Conservation (phyloP, 2,888 invertebrate genomes). For the Pollenia labialis region DNA sequence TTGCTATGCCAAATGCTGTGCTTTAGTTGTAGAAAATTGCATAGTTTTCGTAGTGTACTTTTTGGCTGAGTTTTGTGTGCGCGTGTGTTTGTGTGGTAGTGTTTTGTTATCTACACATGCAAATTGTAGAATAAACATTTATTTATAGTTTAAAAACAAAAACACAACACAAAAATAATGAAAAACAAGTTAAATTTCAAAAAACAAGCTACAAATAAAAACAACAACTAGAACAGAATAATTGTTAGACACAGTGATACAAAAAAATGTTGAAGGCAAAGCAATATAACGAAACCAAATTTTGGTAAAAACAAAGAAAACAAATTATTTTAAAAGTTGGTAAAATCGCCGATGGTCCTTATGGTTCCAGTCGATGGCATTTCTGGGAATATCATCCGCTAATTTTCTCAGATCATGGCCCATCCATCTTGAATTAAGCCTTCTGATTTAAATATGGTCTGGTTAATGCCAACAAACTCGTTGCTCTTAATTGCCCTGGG, state of each 20-base stretch:
- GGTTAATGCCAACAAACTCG: no score
- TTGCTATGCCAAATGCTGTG: background rate
- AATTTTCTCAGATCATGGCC: no score
- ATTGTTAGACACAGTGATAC: constrained; percentile 10
- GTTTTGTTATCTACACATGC: constrained; percentile 51
- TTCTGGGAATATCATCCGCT: no score
- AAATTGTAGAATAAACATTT: constrained; percentile 70
- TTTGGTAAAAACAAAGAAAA: background rate
- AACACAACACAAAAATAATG: constrained; percentile 37
- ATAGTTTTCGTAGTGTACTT: constrained; percentile 50
- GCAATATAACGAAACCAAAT: background rate
- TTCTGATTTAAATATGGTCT: no score
- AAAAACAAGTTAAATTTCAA: constrained; percentile 27
- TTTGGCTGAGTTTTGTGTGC: constrained; percentile 34
- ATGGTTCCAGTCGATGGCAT: no score
- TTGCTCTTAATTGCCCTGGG: no score
- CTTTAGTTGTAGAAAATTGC: constrained; percentile 32
- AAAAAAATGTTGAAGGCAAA: background rate
- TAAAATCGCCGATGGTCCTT: no score
- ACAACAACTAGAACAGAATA: background rate
- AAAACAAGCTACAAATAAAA: constrained; percentile 19
- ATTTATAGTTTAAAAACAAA: constrained; percentile 63
- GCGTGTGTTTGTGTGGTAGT: background rate
- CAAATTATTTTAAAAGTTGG: no score
- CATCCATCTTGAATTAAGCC: no score